These are phyloP conservation scores for Deilephila elpenor DNA, from an alignment of 2,888 invertebrate species.

Conservation along the genomic window DNA sequence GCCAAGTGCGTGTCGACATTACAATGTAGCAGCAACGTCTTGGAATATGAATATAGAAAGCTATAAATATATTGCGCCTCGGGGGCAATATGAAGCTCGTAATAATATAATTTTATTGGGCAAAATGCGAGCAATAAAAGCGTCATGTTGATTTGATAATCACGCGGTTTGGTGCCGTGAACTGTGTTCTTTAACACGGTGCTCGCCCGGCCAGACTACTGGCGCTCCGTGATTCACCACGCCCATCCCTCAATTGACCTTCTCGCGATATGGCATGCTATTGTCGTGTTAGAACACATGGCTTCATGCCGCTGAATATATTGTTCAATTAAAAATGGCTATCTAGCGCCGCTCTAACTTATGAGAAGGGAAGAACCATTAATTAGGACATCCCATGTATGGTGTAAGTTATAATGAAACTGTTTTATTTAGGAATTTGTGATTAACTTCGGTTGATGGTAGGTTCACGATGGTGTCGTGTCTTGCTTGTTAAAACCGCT, in stretches of 20 bases:
- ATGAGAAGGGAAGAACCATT: slow-evolving; percentile 8
- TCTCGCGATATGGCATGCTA: slow-evolving; percentile 45
- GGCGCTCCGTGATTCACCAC: slow-evolving; percentile 49
- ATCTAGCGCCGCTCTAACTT: slow-evolving; percentile 12
- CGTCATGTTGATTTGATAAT: slow-evolving; percentile 32
- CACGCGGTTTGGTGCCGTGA: slow-evolving; percentile 28
- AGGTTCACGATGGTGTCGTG: neutral
- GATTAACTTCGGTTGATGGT: neutral
- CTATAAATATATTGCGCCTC: neutral
- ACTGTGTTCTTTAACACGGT: slow-evolving; percentile 33
- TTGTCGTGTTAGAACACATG: slow-evolving; percentile 31
- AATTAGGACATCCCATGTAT: slow-evolving; percentile 7
- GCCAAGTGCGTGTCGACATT: neutral
- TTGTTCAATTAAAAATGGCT: slow-evolving; percentile 22
- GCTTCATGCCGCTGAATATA: slow-evolving; percentile 23
- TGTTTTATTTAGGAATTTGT: neutral
- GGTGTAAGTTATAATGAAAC: slow-evolving; percentile 3
- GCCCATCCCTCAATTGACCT: slow-evolving; percentile 48
- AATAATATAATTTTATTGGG: slow-evolving; percentile 23
- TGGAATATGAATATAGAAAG: neutral
- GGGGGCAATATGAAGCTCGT: neutral
- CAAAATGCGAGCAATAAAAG: slow-evolving; percentile 25
- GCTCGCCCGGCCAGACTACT: slow-evolving; percentile 40
- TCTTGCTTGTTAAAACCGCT: neutral
- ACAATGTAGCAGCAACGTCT: neutral